Evolutionary conservation across 2,888 invertebrate genomes (phyloP), one percentile per base, ranked within the genome.

Genomic region (Pasiphila rectangulata): DNA sequence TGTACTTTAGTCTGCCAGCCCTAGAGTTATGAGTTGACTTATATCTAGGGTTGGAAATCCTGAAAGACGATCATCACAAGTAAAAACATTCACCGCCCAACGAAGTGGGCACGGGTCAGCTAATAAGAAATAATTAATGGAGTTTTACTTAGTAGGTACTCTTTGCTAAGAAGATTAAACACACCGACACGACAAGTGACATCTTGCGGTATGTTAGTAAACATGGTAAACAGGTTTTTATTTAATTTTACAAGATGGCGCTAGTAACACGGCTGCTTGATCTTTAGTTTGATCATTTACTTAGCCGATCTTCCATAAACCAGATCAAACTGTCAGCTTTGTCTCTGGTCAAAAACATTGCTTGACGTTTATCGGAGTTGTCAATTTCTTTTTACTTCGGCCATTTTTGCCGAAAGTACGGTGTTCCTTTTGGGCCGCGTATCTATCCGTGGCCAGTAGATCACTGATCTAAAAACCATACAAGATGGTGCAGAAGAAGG

Each of bases 401-500:
- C 88, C 89, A 85, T 88, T 82, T 75, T 79, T 63, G 87, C 87
- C 86, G 87, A 85, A 79, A 79, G 83, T 78, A 81, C 75, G 76
- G 80, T 84, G 81, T 81, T 79, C 64, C 59, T 64, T 74, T 78
- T 74, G 49, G 81, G 86, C 83, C 85, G 76, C 89, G 85, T 75
- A 89, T 89, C 89, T 71, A 51, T 74, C 79, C 86, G 89, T 87
- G 87, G 81, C 84, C 82, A 67, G 67, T 76, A 79, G 78, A 89
- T 89, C 89, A 77, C 79, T 67, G 60, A 68, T 56, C 62, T 83
- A 80, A 83, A 83, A 75, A 69, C 72, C 63, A 74, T 69, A 72
- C 79, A 87, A 86, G 76, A 89, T 89, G 89, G 89, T 89, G 82
- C 89, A 89, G 82, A 89, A 89, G 88, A 89, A 89, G 89, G 89